These are phyloP conservation scores for Drosophila novamexicana DNA, from an alignment of 1,140 invertebrate species.

Conservation along the genomic window DNA sequence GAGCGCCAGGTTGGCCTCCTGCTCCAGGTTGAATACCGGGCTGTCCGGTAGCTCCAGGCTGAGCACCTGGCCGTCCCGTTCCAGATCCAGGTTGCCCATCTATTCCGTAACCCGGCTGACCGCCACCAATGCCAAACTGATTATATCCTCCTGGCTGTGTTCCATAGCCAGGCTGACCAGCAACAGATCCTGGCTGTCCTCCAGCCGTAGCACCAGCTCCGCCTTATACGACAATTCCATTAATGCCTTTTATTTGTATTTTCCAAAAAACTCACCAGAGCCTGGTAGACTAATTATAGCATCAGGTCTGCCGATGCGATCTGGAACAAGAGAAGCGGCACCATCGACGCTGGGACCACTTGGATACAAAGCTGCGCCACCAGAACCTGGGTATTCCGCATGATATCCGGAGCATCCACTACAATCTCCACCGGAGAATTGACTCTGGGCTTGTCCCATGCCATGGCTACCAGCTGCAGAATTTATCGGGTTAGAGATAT, in stretches of 20 bases:
- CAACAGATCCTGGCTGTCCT: not conserved
- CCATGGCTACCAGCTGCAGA: constrained; percentile 88
- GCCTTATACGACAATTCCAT: not conserved
- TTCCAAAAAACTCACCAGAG: constrained; percentile 31
- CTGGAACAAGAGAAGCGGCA: not conserved
- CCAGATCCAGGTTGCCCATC: constrained; percentile 5
- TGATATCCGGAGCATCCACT: constrained; percentile 78
- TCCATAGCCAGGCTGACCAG: constrained; percentile 24
- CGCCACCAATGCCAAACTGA: not conserved
- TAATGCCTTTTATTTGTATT: too few species aligned
- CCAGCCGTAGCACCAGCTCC: constrained; percentile 19
- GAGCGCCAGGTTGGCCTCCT: not conserved
- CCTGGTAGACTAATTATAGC: constrained; percentile 63
- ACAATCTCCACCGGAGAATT: constrained; percentile 86
- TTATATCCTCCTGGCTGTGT: constrained; percentile 11
- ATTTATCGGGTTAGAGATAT: not conserved
- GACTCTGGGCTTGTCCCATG: constrained; percentile 93
- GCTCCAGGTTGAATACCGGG: constrained; percentile 7
- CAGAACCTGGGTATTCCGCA: constrained; percentile 37
- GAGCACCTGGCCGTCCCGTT: constrained; percentile 1
- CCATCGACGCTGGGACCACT: constrained; percentile 20
- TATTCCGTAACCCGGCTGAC: constrained; percentile 10
- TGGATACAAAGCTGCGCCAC: constrained; percentile 20
- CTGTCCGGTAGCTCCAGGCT: constrained; percentile 18
- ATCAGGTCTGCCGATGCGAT: constrained; percentile 46